phyloP scores from a whole-genome alignment of 2,888 invertebrate genomes.

The Aspidiotus rigidus region DNA sequence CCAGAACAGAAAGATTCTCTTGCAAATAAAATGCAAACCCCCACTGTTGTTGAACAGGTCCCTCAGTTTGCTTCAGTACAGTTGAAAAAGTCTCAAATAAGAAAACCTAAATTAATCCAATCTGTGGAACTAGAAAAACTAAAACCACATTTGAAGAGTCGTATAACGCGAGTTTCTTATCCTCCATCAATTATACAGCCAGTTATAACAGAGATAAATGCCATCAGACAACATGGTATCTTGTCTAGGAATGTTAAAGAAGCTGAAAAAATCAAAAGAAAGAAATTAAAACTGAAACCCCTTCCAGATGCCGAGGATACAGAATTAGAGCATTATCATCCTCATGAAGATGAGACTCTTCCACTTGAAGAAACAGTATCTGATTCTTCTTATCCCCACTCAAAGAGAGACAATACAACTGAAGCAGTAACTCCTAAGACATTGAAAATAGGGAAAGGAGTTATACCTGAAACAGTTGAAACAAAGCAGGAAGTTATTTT shows the following conservation, averaged over 20 bases:
- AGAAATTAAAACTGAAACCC: conserved; percentile 44
- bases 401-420: neutral
- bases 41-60: conserved; percentile 52
- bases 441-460: conserved; percentile 25
- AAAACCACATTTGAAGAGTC: conserved; percentile 46
- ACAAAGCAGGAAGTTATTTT: conserved; percentile 28
- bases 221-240: conserved; percentile 45
- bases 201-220: conserved; percentile 43
- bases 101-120: conserved; percentile 42
- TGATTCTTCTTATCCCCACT: neutral
- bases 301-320: conserved; percentile 42
- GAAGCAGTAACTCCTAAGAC: conserved; percentile 35
- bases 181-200: conserved; percentile 43
- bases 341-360: neutral
- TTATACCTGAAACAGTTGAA: conserved; percentile 35
- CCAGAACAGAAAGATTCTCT: conserved; percentile 39
- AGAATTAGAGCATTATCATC: conserved; percentile 43
- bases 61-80: conserved; percentile 56
- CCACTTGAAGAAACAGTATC: neutral
- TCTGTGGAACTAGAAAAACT: conserved; percentile 45
- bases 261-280: conserved; percentile 45
- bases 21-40: conserved; percentile 44
- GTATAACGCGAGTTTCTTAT: conserved; percentile 45
- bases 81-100: conserved; percentile 51
- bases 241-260: conserved; percentile 48